Percentiles rank a stretch among this genome's conserved stretches.
Conservation (phyloP, 2,797 vertebrate genomes). For the Spatula clypeata region DNA sequence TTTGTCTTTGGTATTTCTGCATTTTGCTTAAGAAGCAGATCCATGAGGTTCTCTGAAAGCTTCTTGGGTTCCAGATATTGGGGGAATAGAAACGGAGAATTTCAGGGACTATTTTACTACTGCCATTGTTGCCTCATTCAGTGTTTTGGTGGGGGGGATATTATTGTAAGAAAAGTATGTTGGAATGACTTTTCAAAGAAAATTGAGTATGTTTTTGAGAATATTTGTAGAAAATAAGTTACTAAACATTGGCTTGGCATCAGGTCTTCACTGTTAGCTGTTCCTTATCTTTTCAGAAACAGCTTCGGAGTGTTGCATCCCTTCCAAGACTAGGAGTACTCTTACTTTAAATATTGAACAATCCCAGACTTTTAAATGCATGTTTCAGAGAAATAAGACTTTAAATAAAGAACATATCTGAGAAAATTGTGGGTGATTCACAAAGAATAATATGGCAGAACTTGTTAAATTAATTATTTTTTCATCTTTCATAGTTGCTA, state of each 20-base stretch:
- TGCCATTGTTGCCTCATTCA: background rate
- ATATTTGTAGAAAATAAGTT: background rate
- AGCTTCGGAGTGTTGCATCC: background rate
- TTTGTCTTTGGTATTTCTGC: background rate
- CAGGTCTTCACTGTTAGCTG: background rate
- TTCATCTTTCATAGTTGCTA: background rate
- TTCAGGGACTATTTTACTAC: background rate
- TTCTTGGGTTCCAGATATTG: background rate
- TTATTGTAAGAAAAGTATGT: background rate
- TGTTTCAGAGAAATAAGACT: background rate
- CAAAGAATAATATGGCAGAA: background rate
- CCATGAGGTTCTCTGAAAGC: background rate
- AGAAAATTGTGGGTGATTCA: background rate
- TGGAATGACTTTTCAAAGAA: background rate
- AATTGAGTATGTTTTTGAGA: background rate
- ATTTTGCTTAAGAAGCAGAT: background rate
- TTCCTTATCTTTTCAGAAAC: conserved; percentile 20
- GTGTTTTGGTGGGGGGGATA: background rate
- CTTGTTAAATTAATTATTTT: conserved; percentile 22
- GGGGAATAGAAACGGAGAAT: background rate
- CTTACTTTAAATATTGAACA: background rate
- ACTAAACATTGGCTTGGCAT: background rate
- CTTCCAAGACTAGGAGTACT: background rate
- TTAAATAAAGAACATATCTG: background rate
- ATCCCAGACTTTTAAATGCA: background rate